Evolutionary conservation across 64 coral and sea anemone species (phyloP).

Genomic region (Anthopleura sola): DNA sequence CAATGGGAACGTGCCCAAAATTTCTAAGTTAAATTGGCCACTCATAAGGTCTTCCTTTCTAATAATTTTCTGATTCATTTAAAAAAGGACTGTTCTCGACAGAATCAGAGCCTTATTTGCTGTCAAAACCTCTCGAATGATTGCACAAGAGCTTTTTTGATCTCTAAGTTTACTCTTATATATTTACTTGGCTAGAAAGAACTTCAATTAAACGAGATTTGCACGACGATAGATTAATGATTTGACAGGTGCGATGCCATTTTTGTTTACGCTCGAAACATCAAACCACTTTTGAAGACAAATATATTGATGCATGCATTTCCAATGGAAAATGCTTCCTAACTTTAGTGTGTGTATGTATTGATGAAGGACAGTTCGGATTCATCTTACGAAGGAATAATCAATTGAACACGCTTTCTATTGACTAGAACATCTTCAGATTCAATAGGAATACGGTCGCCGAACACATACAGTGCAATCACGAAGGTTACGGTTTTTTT

Average conservation of each 20-base stretch:
- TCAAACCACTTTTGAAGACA: background rate
- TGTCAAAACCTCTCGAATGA: background rate
- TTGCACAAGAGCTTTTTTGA: background rate
- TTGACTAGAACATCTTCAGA: background rate
- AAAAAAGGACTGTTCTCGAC: too few relatives aligned
- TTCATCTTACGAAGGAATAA: background rate
- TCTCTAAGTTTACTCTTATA: background rate
- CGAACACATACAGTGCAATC: background rate
- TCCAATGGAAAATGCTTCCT: background rate
- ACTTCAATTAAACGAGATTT: background rate
- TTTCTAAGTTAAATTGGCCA: too few relatives aligned
- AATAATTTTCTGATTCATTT: too few relatives aligned
- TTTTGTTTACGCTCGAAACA: background rate
- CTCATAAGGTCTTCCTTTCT: too few relatives aligned
- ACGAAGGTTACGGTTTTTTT: background rate
- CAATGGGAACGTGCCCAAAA: too few relatives aligned
- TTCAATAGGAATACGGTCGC: background rate
- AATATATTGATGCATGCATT: slow-evolving; percentile 3
- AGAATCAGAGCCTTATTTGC: background rate
- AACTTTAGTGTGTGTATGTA: background rate
- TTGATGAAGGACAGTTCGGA: background rate
- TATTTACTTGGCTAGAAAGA: background rate
- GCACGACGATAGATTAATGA: background rate
- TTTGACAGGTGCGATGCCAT: background rate
- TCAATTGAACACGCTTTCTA: background rate